Evolutionary conservation across 2,797 vertebrate species (phyloP), one percentile per base, ranked within the genome.

Genomic region (Botia almorhae): DNA sequence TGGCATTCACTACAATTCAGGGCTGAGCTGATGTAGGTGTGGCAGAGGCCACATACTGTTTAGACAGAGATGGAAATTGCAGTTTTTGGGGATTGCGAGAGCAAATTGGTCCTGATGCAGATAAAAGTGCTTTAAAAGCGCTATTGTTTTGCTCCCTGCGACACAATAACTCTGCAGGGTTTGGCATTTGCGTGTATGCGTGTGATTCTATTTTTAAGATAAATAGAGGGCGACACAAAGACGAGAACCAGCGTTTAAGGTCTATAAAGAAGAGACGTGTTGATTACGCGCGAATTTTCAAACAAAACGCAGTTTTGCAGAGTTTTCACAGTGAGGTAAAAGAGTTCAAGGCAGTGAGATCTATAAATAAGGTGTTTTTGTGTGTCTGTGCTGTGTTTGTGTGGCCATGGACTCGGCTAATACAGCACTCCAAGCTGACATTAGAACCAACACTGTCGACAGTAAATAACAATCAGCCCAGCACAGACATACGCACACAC

Each of bases 401-500:
- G n/a, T 58, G 53, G 11, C 61, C 56, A 65, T 21, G 8, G 50
- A 48, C 21, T 61, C 53, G 14, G 80, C 74, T 81, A 82, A 82
- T 64, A 82, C 19, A 76, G 74, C 70, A 55, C 68, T 63, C 60
- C 12, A 12, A 29, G 48, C 12, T 71, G 69, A 80, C 69, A 78
- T 72, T 61, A 71, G 63, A 56, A 80, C 29, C 48, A 51, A 21
- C 63, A 76, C 79, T 68, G 61, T 46, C 12, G 13, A 14, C 56
- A 80, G 71, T 81, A 81, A 70, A 83, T 74, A 77, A 71, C 75
- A 85, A 83, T 82, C 81, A 78, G 67, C 19, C 23, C 39, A 78
- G 69, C 23, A 55, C 63, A 69, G 29, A 63, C 78, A 76, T 82
- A 65, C 83, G 83, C 86, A 82, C 83, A 63, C 72, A 83, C 81